Evolutionary conservation across 2,113 vertebrate genomes (phyloP), one percentile per base, ranked within the genome.

Genomic region (Sturnira hondurensis): DNA sequence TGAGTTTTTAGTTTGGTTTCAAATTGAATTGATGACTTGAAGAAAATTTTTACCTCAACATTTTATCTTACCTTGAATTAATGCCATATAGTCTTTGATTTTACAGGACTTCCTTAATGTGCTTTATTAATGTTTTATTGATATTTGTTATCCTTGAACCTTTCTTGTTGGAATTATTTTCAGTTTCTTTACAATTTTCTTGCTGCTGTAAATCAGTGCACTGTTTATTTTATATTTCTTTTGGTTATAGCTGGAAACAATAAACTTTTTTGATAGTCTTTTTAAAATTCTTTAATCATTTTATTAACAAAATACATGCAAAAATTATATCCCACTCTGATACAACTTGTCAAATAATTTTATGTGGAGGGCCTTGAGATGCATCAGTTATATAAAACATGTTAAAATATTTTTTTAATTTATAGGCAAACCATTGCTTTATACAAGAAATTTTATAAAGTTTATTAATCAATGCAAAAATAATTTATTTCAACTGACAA

Each of bases 271-370:
- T n/a, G 3, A 43, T 43, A 73, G 68, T 28, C 70, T 73, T 43
- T 73, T 43, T 4, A 45, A 74, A 16, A 97, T 56, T 89, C 94
- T 83, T 95, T 94, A 92, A 97, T 22, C 2, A 92, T 97, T 98
- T 98, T 98, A 98, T 98, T 98, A 96, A 98, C 96, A 98, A 98
- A 99, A 98, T 98, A 95, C 86, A 98, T 97, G 95, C 89, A 97
- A 89, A 61, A 96, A 89, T 56, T 38, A 95, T 24, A 96, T 91
- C 47, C 16, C 45, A 90, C 82, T 88, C 83, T 95, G 28, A 52
- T 93, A 87, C 93, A 88, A 93, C 54, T 63, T 86, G 74, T 90
- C 93, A 76, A 97, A 97, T 83, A 95, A 97, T 80, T 93, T 94
- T 95, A 82, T 96, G 94, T 73, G 77, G 74, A 97, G 96, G 92